These are phyloP conservation scores for Odobenus rosmarus DNA, from an alignment of 2,113 vertebrate genomes.

Conservation along the genomic window DNA sequence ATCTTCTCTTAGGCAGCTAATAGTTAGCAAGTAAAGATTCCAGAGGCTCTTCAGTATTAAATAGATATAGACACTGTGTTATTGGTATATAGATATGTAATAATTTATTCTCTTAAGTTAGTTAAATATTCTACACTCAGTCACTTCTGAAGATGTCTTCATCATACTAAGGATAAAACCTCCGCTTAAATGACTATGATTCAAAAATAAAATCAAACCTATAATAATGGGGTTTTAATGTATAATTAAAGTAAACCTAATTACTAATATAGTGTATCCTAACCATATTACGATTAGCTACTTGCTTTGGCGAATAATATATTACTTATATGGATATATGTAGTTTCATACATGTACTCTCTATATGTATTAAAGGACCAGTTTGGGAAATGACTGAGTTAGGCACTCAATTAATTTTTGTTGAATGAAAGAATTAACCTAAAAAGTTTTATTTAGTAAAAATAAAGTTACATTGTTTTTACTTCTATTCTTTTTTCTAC, in stretches of 20 bases:
- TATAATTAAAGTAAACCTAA: slow-evolving; percentile 31
- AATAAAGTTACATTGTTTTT: slow-evolving; percentile 8
- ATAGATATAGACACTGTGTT: background rate
- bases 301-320: background rate
- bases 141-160: background rate
- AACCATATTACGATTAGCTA: slow-evolving; percentile 1
- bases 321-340: background rate
- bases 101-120: background rate
- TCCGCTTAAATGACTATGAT: background rate
- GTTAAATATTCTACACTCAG: background rate
- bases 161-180: background rate
- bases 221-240: slow-evolving; percentile 3
- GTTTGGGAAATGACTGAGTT: background rate
- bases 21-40: slow-evolving; percentile 25
- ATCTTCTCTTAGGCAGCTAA: background rate
- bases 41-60: background rate
- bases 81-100: background rate
- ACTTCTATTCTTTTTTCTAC: background rate
- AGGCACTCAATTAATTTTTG: slow-evolving; percentile 22
- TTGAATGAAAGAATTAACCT: background rate
- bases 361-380: background rate
- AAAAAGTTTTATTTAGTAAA: slow-evolving; percentile 18
- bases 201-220: background rate
- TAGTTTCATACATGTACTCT: background rate
- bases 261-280: background rate